Evolutionary conservation across 2,888 invertebrate genomes (phyloP).

Genomic region (Exocentrus adspersus): DNA sequence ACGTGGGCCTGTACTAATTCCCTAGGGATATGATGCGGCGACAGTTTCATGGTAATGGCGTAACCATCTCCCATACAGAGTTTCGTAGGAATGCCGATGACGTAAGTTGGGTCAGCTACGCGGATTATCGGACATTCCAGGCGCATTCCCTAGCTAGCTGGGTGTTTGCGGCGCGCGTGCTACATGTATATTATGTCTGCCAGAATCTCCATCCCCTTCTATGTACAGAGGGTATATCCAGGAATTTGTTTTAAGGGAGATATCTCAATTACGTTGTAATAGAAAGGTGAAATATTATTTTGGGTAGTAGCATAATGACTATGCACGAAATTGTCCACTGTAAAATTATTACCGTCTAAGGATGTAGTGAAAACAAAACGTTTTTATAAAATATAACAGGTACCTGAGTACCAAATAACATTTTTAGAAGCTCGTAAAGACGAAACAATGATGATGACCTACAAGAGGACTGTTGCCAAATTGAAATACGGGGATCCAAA

Average conservation of each 20-base stretch:
- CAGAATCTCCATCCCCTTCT: neutral
- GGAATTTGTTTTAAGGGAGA: neutral
- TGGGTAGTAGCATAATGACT: no score
- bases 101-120: constrained; percentile 58
- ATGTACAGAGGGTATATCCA: neutral
- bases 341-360: neutral
- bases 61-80: constrained; percentile 35
- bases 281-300: no score
- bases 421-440: no score
- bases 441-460: no score
- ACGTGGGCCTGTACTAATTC: constrained; percentile 18
- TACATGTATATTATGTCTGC: constrained; percentile 56
- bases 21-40: constrained; percentile 24
- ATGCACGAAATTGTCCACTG: neutral
- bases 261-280: no score
- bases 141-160: constrained; percentile 52
- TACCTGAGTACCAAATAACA: no score
- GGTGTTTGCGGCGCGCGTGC: constrained; percentile 52
- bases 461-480: no score
- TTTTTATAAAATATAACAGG: no score
- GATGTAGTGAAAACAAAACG: no score
- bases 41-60: constrained; percentile 38
- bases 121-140: constrained; percentile 61
- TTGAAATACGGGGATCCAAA: no score
- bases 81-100: constrained; percentile 56